phyloP scores from a whole-genome alignment of 2,113 vertebrate genomes.

The Sapayoa aenigma region DNA sequence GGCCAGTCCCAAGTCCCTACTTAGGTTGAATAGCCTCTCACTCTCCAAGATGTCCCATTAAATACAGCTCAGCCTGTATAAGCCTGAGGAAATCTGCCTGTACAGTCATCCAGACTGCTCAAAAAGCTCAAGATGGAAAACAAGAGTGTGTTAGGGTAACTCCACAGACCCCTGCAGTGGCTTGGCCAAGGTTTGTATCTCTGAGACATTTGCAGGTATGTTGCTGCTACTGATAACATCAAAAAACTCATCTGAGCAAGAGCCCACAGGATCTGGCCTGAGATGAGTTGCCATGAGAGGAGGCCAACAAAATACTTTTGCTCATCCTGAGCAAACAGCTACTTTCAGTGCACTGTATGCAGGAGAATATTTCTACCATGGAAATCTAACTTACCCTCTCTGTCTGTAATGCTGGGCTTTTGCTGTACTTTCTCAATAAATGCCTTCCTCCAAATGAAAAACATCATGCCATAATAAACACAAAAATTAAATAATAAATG shows the following conservation, averaged over 20 bases:
- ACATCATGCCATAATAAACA: not conserved
- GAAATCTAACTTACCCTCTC: not conserved
- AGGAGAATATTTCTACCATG: not conserved
- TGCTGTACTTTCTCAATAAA: not conserved
- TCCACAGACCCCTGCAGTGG: not conserved
- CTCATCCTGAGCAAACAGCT: not conserved
- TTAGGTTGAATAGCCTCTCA: not conserved
- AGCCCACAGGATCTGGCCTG: not conserved
- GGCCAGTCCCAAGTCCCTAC: not conserved
- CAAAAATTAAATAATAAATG: not conserved
- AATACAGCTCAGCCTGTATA: not conserved
- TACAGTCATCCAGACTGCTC: not conserved
- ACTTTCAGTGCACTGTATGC: not conserved
- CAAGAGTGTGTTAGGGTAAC: not conserved
- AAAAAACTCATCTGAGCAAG: not conserved
- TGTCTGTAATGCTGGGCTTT: not conserved
- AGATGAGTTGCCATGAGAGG: not conserved
- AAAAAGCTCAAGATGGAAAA: not conserved
- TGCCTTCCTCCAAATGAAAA: not conserved
- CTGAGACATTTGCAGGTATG: not conserved
- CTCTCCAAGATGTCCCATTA: not conserved
- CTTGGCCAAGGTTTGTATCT: not conserved
- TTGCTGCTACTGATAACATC: not conserved
- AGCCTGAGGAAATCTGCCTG: not conserved
- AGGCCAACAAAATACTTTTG: not conserved